Evolutionary conservation across 2,888 invertebrate genomes (phyloP), one percentile per base, ranked within the genome.

Genomic region (Drosophila colorata): DNA sequence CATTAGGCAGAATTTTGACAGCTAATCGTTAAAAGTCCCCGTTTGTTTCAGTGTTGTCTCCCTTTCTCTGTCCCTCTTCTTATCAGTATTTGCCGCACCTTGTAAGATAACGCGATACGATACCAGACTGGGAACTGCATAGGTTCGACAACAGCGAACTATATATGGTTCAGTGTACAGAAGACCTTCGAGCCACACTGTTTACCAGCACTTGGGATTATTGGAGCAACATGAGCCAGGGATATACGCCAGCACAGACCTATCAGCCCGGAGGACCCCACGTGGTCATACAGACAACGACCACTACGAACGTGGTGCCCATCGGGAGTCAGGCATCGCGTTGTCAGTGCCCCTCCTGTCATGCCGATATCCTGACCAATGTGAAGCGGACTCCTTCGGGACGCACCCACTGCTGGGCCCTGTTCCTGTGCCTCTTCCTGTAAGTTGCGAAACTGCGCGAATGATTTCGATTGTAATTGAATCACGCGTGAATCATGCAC

Each of bases 401-500:
- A 43, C 77, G 70, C 47, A 82, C 82, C 1, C 87, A 82, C 31
- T 73, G 77, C 44, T 83, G 77, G 49, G 82, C 84, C 4, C 33
- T 82, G 53, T 47, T 78, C 16, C 47, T 82, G 31, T 82, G 87
- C 52, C 60, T 88, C 13, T 88, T 84, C 48, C 76, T 88, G 88
- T 82, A 47, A 82, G 82, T 80, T 5, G 13, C 11, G 2, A 16
- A 1, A 9, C 38, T 1, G 35, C 35, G 33, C 33, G 20, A 20
- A 33, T 33, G 33, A 33, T 13, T 33, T 13, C 3, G 20, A 33
- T 33, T 13, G 2, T 5, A 7, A 18, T 1, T 38, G 28, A 51
- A 18, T 51, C 38, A 55, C 18, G 14, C 43, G 16, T 69, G 69
- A 75, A 33, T 72, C 70, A 69, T 38, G 31, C 18, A 5, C 49